Evolutionary conservation across 2,888 invertebrate species (phyloP).

Genomic region (Hoplodrina blanda): DNA sequence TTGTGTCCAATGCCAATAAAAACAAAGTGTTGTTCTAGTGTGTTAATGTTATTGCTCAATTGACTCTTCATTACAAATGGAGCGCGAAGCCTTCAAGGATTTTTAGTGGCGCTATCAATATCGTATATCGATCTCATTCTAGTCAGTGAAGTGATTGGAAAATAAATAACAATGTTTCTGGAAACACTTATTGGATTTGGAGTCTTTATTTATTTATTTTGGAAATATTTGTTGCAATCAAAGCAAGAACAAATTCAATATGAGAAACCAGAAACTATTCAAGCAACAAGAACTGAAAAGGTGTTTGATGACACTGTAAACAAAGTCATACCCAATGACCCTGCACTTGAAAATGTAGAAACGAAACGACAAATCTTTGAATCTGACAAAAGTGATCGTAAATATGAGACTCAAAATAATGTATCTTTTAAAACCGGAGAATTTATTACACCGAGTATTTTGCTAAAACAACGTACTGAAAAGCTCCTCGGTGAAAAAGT

Average conservation of each 20-base stretch:
- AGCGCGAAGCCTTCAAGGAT: constrained; percentile 75
- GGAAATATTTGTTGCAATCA: constrained; percentile 78
- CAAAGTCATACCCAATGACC: constrained; percentile 25
- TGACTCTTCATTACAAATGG: constrained; percentile 75
- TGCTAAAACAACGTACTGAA: constrained; percentile 71
- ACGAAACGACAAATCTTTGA: constrained; percentile 35
- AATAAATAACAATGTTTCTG: constrained; percentile 81
- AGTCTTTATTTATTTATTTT: constrained; percentile 79
- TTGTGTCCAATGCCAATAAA: constrained; percentile 36
- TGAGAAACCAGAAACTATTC: constrained; percentile 42
- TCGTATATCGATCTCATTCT: constrained; percentile 72
- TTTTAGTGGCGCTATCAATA: constrained; percentile 67
- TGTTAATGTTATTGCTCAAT: constrained; percentile 75
- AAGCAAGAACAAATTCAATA: constrained; percentile 59
- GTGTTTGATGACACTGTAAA: constrained; percentile 11
- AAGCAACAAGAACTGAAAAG: constrained; percentile 28
- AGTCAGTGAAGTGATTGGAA: constrained; percentile 81
- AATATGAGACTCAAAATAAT: constrained; percentile 23
- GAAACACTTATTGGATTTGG: constrained; percentile 83
- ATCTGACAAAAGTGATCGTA: constrained; percentile 22
- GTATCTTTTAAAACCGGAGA: constrained; percentile 48
- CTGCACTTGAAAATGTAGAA: constrained; percentile 23
- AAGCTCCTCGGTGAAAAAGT: constrained; percentile 65
- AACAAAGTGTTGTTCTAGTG: constrained; percentile 70
- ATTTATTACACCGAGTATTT: constrained; percentile 67